Evolutionary conservation across 2,888 invertebrate genomes (phyloP).

Genomic region (Alviniconcha strummeri): DNA sequence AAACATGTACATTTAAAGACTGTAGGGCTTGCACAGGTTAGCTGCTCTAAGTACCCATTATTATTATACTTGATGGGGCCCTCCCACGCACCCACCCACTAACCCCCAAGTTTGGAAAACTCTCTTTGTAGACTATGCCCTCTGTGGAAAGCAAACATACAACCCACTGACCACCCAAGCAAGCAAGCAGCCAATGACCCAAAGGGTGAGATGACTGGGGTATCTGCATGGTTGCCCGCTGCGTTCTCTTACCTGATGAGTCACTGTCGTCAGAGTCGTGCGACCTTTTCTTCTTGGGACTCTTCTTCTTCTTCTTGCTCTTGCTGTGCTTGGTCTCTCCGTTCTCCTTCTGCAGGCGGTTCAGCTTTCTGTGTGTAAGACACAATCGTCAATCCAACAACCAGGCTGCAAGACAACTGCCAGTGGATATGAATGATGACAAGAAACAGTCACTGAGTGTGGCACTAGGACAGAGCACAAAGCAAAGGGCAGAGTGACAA

Average conservation of each 20-base stretch:
- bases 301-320: conserved; percentile 35
- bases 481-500: not conserved
- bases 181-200: not conserved
- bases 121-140: too few species aligned
- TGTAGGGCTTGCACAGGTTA: not conserved
- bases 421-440: too few species aligned
- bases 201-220: too few species aligned
- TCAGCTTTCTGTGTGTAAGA: conserved; percentile 50
- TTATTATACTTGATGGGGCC: not conserved
- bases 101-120: too few species aligned
- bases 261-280: conserved; percentile 31
- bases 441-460: not conserved
- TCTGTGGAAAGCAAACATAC: not conserved
- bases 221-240: too few species aligned
- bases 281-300: conserved; percentile 36
- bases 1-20: not conserved
- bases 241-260: conserved; percentile 32
- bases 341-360: conserved; percentile 48
- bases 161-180: not conserved
- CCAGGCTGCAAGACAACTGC: too few species aligned
- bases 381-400: conserved; percentile 13
- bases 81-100: too few species aligned
- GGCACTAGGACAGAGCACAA: not conserved
- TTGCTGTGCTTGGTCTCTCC: conserved; percentile 18
- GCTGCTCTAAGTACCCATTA: not conserved